Evolutionary conservation across 1,140 invertebrate species (phyloP), one percentile per base, ranked within the genome.

Genomic region (Hycleus cichorii): DNA sequence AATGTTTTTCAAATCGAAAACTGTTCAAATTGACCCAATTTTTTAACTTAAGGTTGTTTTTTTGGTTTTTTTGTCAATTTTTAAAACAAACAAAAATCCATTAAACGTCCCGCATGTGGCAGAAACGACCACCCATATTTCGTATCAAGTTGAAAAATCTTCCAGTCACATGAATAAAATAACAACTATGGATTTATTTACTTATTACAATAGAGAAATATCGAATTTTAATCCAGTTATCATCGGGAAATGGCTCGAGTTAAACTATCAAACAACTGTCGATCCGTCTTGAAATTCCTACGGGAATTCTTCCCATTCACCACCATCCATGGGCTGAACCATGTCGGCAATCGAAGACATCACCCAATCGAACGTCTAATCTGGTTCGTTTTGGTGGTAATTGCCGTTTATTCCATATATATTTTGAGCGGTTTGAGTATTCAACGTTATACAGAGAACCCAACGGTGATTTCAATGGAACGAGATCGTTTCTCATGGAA

Each of bases 381-480:
- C 9, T 81, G 80, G 80, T 55, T 75, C 3, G 57, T 70, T 1
- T 68, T 77, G 24, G 74, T 81, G 25, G 70, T 63, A 47, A 57
- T 71, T 32, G 76, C 75, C 0, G 50, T 79, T 3, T 76, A 72
- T 57, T 75, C 74, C 49, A 74, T 77, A 38, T 65, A 72, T 2
- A 78, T 76, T 49, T 65, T 86, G 12, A 83, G 82, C 49, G 67
- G 72, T 24, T 73, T 77, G 4, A 86, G 83, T 3, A 83, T 83
- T 80, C 63, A 73, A 3, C 76, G 84, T n/a, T 87, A 84, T 62
- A 78, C 81, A 64, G 80, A 79, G 25, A 85, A 83, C 10, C 84
- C 85, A 0, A 86, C 83, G 12, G 84, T 87, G 4, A 82, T 87
- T 38, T 86, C 85, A 2, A 84, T 87, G 82, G 84, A 87, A 72